Base-by-base conservation (phyloP, 2,888 invertebrate genomes). In the Agrochola lota region DNA sequence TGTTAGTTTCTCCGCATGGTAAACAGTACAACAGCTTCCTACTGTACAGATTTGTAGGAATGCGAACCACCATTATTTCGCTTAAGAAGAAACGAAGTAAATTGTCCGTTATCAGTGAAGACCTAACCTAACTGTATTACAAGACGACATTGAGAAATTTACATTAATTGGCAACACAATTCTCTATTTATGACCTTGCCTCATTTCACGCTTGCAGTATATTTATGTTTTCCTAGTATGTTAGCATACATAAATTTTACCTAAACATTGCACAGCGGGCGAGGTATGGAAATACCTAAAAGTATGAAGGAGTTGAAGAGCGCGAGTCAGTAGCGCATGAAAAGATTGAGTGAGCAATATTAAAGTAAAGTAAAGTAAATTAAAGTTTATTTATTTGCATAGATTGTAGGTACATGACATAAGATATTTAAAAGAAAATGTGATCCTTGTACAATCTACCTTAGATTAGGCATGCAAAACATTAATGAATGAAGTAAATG, bases 11-110 rank as follows among this genome's bases (percentile, higher is more conserved):
- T n/a, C n/a, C 57, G 49, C n/a, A 20, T 81, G 67, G 80, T 81
- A 77, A 77, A 74, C 64, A 60, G 46, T 60, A 64, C 70, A 67
- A 77, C 74, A 86, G 88, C 89, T 92, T 89, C 90, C 90, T 91
- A 90, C 89, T 79, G 80, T 81, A 74, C 68, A 81, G 86, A 89
- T 91, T 87, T 87, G 81, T 87, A 78, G 85, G 87, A 89, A 90
- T 90, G 88, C 88, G 85, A 74, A 78, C 75, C 70, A 74, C 90
- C 90, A 92, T 93, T 92, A 94, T 92, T 92, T 91, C 81, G 88
- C 89, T 87, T 92, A 91, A 90, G 90, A 91, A 90, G 90, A 90
- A 84, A 77, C 77, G 64, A 57, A 87, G 85, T 90, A 91, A 94
- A 93, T 93, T 93, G 92, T 91, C 89, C 90, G 84, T 88, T 88